A percentile compares a stretch with the other conserved stretches of the same genome.
Evolutionary conservation across 2,888 invertebrate genomes (phyloP).

Genomic region (Eristalis arbustorum): DNA sequence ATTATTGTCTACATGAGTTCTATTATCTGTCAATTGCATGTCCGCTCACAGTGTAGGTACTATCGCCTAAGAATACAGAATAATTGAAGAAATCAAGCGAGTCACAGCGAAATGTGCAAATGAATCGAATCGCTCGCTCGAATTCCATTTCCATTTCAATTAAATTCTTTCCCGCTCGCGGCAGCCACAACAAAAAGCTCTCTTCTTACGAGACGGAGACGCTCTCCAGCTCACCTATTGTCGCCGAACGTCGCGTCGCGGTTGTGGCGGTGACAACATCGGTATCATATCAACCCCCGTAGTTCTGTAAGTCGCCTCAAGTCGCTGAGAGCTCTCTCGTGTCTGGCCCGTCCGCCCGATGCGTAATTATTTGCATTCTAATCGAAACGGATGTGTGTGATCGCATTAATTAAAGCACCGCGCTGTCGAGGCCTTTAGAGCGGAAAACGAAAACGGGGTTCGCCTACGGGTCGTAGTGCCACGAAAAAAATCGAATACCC

Average conservation of each 20-base stretch:
- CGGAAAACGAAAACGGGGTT: neutral
- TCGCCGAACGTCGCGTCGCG: slow-evolving; percentile 2
- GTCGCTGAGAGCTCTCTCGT: slow-evolving; percentile 8
- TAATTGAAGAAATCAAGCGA: slow-evolving; percentile 62
- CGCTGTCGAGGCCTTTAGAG: neutral
- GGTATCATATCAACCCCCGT: slow-evolving; percentile 56
- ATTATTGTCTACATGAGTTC: slow-evolving; percentile 49
- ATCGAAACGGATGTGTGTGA: slow-evolving; percentile 57
- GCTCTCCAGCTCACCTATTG: slow-evolving; percentile 53
- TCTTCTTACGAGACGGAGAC: slow-evolving; percentile 26
- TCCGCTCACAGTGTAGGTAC: neutral
- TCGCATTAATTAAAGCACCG: slow-evolving; percentile 60
- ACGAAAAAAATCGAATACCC: neutral
- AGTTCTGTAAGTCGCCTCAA: slow-evolving; percentile 9
- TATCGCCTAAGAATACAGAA: slow-evolving; percentile 50
- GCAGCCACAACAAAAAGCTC: slow-evolving; percentile 46
- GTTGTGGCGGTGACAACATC: slow-evolving; percentile 31
- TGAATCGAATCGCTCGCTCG: slow-evolving; percentile 54
- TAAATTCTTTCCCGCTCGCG: slow-evolving; percentile 62
- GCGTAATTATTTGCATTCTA: slow-evolving; percentile 68
- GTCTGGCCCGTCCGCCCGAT: slow-evolving; percentile 3
- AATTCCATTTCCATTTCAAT: slow-evolving; percentile 68
- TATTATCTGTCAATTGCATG: slow-evolving; percentile 42
- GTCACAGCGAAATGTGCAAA: slow-evolving; percentile 62
- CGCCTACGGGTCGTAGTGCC: neutral